Base-by-base conservation (phyloP, 1,140 invertebrate genomes). In the Papilio glaucus region DNA sequence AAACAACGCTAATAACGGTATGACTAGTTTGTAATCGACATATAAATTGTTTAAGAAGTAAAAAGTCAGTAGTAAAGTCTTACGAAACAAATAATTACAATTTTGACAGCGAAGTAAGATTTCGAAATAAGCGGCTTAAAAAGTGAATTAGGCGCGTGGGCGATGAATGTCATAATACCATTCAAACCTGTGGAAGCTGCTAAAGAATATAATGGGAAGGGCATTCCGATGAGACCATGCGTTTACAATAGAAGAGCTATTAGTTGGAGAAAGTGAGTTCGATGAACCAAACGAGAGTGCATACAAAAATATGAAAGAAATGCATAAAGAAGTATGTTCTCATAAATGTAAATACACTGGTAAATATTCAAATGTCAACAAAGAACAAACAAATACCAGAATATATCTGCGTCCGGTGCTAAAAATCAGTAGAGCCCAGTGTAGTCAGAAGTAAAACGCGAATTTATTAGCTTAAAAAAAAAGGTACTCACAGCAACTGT, bases 251-350 rank as follows among this genome's bases (percentile, higher is more conserved):
- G 82, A 76, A 77, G 72, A 83, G 75, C 78, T 82, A 80, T 83
- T 77, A 72, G 79, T 74, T 80, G 88, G 90, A 85, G 90, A 92
- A 92, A 92, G 90, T 91, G 81, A 90, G 90, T 91, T 92, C 90
- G 87, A 90, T 91, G 89, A 92, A 90, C 90, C 73, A 88, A 88
- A 89, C 80, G 86, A 91, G 91, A 90, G 88, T 87, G 73, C 82
- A 83, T 81, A 26, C 6, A 42, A 12, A 42, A 57, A 57, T 57
- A 57, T 57, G 21, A 57, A 57, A 26, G 21, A 24, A 53, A 53
- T 49, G 45, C 49, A 53, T 21, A 53, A 24, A 53, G 18, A 53
- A 24, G 21, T 53, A 24, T 53, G 9, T 0, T 24, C 18, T 18
- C 18, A 53, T 12, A 53, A 24, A 24, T 45, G 6, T 45, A 49